These are phyloP conservation scores for Gobius niger DNA, from an alignment of 2,113 vertebrate species.

Conservation along the genomic window DNA sequence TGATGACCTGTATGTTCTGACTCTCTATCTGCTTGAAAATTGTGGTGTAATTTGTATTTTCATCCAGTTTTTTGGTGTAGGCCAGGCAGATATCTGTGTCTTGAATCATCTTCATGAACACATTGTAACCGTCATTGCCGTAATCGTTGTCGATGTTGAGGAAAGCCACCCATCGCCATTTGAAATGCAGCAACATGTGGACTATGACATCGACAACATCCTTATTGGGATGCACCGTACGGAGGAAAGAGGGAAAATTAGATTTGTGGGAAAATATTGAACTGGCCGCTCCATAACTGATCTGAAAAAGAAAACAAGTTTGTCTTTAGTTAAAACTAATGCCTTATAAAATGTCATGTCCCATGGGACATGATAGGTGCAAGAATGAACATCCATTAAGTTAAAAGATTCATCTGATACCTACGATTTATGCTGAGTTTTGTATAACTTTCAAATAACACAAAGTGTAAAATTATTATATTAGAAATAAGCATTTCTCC, in stretches of 20 bases:
- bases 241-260: slow-evolving; percentile 80
- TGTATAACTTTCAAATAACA: no score
- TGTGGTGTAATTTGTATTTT: slow-evolving; percentile 17
- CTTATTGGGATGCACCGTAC: slow-evolving; percentile 78
- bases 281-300: slow-evolving; percentile 79
- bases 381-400: no score
- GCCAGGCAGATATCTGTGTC: slow-evolving; percentile 71
- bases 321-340: neutral
- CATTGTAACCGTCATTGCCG: slow-evolving; percentile 48
- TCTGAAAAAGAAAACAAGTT: slow-evolving; percentile 61
- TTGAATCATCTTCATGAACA: slow-evolving; percentile 60
- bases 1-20: slow-evolving; percentile 56
- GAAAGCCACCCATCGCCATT: slow-evolving; percentile 84
- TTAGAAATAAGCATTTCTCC: no score
- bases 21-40: slow-evolving; percentile 61
- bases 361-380: no score
- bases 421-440: no score
- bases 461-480: no score
- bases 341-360: no score
- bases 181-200: slow-evolving; percentile 72
- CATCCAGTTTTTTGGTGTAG: slow-evolving; percentile 57
- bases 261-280: slow-evolving; percentile 68
- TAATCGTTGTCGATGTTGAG: slow-evolving; percentile 72
- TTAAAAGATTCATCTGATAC: no score
- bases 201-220: slow-evolving; percentile 74